These are phyloP conservation scores for Hirudinaria manillensis DNA, from an alignment of 2,888 invertebrate genomes.

Conservation along the genomic window DNA sequence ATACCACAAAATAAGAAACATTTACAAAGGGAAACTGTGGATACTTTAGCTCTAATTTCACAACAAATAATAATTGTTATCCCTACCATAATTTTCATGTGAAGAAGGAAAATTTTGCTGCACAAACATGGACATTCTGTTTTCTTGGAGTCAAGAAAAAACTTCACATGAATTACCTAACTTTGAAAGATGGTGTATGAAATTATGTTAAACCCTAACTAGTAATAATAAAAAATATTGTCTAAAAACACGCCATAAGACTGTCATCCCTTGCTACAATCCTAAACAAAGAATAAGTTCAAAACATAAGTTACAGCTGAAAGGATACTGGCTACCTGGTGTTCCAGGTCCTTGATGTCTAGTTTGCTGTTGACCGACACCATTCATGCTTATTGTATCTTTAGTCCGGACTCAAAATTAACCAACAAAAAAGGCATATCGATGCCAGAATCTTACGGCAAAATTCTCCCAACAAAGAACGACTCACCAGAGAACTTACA, in stretches of 20 bases:
- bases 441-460: background rate
- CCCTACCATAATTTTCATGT: constrained; percentile 8
- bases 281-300: background rate
- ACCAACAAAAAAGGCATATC: constrained; percentile 17
- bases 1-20: background rate
- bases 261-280: too few relatives aligned
- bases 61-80: too few relatives aligned
- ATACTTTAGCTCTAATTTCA: too few relatives aligned
- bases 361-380: constrained; percentile 18
- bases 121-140: background rate
- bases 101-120: background rate
- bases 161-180: background rate
- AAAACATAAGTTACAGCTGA: background rate
- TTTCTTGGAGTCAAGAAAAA: constrained; percentile 1
- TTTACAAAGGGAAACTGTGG: background rate
- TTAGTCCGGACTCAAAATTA: background rate
- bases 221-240: too few relatives aligned
- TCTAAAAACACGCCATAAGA: too few relatives aligned
- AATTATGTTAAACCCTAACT: too few relatives aligned
- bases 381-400: constrained; percentile 14
- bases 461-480: background rate
- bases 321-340: constrained; percentile 18
- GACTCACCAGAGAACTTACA: background rate
- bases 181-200: background rate
- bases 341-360: background rate